Evolutionary conservation across 1,140 invertebrate species (phyloP).

Genomic region (Eupeodes corollae): DNA sequence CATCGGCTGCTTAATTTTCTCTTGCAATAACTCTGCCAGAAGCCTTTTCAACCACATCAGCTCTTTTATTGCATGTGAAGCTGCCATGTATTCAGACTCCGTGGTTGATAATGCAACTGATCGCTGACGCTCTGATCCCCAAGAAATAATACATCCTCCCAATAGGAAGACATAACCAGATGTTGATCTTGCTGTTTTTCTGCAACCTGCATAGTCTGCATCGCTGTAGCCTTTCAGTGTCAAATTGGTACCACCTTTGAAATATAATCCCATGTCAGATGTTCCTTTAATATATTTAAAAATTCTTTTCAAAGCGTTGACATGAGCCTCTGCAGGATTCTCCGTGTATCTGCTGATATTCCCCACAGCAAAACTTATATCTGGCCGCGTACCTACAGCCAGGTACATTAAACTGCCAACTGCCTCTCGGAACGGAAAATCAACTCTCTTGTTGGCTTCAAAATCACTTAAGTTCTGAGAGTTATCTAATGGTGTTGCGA

Average conservation of each 20-base stretch:
- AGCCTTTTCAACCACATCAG: constrained; percentile 22
- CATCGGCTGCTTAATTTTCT: background rate
- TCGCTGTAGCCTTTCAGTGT: constrained; percentile 20
- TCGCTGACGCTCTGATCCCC: constrained; percentile 31
- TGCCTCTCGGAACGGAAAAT: constrained; percentile 25
- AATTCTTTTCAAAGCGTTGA: constrained; percentile 29
- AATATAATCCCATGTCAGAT: constrained; percentile 13
- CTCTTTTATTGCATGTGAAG: too few relatives aligned
- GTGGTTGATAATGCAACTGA: constrained; percentile 28
- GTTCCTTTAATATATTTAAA: constrained; percentile 37
- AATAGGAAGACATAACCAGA: constrained; percentile 22
- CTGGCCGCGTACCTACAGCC: constrained; percentile 31
- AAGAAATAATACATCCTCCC: constrained; percentile 21
- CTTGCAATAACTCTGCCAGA: background rate
- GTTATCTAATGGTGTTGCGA: constrained; percentile 16
- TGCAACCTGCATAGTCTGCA: constrained; percentile 28
- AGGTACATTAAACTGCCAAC: constrained; percentile 37
- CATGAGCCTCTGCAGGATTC: constrained; percentile 27
- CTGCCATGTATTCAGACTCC: constrained; percentile 36
- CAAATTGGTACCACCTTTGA: background rate
- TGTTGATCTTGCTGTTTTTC: constrained; percentile 23
- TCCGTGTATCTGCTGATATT: constrained; percentile 31
- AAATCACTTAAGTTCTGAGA: constrained; percentile 6
- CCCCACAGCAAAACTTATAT: constrained; percentile 28
- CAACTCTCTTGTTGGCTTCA: constrained; percentile 2